Conservation (phyloP, 2,113 vertebrate species). For the Calonectris borealis region DNA sequence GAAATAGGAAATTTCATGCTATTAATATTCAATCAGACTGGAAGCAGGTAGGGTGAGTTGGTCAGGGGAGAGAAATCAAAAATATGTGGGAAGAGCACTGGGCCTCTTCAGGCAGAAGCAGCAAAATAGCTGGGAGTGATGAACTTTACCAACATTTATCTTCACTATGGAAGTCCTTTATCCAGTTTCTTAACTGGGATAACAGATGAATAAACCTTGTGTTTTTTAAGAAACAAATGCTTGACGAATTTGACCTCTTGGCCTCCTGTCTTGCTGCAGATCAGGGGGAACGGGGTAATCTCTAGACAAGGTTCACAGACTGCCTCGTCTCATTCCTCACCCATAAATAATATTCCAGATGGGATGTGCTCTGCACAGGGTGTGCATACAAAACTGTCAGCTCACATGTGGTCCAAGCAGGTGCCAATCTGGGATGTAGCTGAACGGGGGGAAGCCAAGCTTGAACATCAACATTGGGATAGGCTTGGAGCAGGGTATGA, state of each 20-base stretch:
- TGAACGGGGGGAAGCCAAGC: not conserved
- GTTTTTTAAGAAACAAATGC: not conserved
- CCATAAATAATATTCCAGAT: not conserved
- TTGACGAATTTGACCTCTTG: not conserved
- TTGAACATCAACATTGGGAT: not conserved
- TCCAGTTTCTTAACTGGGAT: not conserved
- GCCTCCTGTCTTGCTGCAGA: not conserved
- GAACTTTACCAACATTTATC: not conserved
- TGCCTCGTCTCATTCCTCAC: not conserved
- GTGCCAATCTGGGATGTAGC: not conserved
- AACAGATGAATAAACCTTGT: not conserved
- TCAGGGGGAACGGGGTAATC: not conserved
- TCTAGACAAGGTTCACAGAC: not conserved
- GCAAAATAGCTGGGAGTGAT: not conserved
- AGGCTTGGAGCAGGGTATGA: not conserved
- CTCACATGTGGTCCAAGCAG: not conserved
- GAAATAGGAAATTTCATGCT: constrained; percentile 43
- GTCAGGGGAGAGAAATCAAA: not conserved
- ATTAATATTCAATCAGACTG: not conserved
- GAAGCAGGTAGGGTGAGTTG: not conserved
- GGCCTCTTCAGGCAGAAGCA: not conserved
- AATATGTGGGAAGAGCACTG: not conserved
- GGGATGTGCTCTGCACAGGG: not conserved
- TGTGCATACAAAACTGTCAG: not conserved
- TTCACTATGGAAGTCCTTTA: not conserved